Base-by-base conservation (phyloP, 2,888 invertebrate genomes). In the Aricia artaxerxes region DNA sequence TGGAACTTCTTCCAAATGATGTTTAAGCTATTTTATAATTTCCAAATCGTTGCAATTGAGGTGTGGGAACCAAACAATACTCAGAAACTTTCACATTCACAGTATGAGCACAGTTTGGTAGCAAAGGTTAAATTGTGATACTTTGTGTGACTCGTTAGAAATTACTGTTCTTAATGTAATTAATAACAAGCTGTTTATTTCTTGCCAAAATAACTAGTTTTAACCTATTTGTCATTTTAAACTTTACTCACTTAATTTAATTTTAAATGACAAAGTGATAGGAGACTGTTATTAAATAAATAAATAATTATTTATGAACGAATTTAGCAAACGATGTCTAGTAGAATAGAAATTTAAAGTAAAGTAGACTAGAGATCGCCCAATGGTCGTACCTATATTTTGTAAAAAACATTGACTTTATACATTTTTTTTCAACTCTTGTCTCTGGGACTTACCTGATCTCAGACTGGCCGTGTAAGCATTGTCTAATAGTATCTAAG, bases 21-120 rank as follows among this genome's bases (percentile, higher is more conserved):
- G 4, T 57, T 57, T 57, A 57, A 16, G 69, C 31, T 11, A 24
- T 69, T 44, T 44, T n/a, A 40, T n/a, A 13, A 40, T 31, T 11
- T 38, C n/a, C n/a, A 9, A 44, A n/a, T 24, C 16, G 7, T 73
- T 44, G 44, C 73, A 44, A 24, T 73, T 73, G n/a, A n/a, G 73
- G 73, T 73, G 73, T 73, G 73, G 73, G 73, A 73, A 73, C 3
- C n/a, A 9, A 73, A 73, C 44, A 73, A 73, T 73, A 44, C 73
- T 40, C n/a, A 44, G n/a, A 24, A 73, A 73, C 44, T 73, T 73
- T 73, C 69, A 69, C 69, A 69, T 69, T 69, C 69, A 16, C 69
- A 69, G 13, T 69, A 16, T 16, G 69, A 69, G 35, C 69, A 69
- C 69, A 38, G 69, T 75, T 75, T 75, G 49, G 24, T 75, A 75